Base-by-base conservation (phyloP, 1,140 invertebrate genomes). In the Elymnias hypermnestra region DNA sequence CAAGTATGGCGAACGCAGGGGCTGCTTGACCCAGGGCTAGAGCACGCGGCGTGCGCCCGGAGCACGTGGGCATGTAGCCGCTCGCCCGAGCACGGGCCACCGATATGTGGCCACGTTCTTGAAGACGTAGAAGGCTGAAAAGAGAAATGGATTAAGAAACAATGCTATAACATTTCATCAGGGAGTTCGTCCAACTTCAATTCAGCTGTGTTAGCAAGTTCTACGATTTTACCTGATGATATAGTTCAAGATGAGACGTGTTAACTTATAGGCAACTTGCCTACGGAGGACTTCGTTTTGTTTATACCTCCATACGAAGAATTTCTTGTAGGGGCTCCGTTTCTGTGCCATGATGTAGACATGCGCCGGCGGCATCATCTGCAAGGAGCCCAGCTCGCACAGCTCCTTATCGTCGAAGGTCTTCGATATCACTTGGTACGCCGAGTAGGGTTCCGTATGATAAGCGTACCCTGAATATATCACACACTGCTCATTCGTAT, bases 391-490 rank as follows among this genome's bases (percentile, higher is more conserved):
- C 18, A 89, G 57, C 38, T 83, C 74, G 33, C 88, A 89, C 10
- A 88, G 63, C 29, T 86, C 73, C 3, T 66, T 61, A 8, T 85
- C 76, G 6, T 71, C 63, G 33, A 87, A 87, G 1, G 69, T 83
- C 12, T 68, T 64, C 1, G 74, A 74, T 40, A 88, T 85, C 1
- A 73, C 57, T n/a, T 82, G 72, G 33, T 79, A 83, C 0, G 86
- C 87, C 2, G 76, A 86, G 42, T 85, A 82, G 2, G 78, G 72
- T 41, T 88, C 86, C 0, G 84, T 86, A 52, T 88, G 87, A 46
- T 85, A 89, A 0, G 87, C 87, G 36, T 73, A 88, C 7, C 40
- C 55, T 65, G 42, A 2, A 36, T 35, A 28, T n/a, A 17, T n/a
- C n/a, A n/a, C n/a, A n/a, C n/a, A n/a, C n/a, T n/a, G n/a, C n/a